Conservation (phyloP, 2,113 vertebrate species). For the Nansenia antarctica region DNA sequence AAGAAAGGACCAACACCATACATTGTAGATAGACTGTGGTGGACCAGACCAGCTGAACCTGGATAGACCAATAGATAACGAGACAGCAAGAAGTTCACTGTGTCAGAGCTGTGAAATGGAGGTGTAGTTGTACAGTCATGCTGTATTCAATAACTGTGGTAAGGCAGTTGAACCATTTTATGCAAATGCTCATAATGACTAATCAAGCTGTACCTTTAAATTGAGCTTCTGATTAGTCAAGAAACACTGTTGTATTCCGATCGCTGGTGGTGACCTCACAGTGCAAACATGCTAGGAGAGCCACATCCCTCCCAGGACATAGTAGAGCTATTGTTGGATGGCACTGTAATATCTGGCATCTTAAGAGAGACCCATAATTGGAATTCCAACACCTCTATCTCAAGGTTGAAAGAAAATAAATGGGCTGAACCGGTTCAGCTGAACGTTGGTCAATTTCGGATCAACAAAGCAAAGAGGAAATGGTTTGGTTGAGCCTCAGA, state of each 20-base stretch:
- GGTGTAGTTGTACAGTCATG: not conserved
- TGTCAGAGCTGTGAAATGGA: not conserved
- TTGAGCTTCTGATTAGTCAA: not conserved
- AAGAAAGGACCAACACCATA: not conserved
- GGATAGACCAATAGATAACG: not conserved
- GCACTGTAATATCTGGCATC: conserved; percentile 1
- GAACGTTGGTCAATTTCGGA: not conserved
- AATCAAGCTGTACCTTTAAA: not conserved
- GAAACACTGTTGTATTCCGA: not conserved
- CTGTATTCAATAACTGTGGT: not conserved
- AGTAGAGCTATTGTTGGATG: conserved; percentile 25
- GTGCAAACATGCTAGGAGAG: conserved; percentile 2
- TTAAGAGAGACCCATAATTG: not conserved
- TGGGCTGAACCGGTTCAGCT: not conserved
- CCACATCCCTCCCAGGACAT: conserved; percentile 4
- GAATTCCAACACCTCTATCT: conserved; percentile 22
- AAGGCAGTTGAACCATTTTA: not conserved
- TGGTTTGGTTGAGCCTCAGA: conserved; percentile 5
- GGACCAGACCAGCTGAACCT: not conserved
- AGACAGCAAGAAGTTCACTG: not conserved
- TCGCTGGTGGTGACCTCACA: conserved; percentile 16
- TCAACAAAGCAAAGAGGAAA: not conserved
- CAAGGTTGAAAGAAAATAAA: not conserved
- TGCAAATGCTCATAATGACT: not conserved
- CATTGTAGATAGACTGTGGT: not conserved